Percentiles rank a stretch among this genome's conserved stretches.
Conservation (phyloP, 2,797 vertebrate genomes). For the Aselliscus stoliczkanus region DNA sequence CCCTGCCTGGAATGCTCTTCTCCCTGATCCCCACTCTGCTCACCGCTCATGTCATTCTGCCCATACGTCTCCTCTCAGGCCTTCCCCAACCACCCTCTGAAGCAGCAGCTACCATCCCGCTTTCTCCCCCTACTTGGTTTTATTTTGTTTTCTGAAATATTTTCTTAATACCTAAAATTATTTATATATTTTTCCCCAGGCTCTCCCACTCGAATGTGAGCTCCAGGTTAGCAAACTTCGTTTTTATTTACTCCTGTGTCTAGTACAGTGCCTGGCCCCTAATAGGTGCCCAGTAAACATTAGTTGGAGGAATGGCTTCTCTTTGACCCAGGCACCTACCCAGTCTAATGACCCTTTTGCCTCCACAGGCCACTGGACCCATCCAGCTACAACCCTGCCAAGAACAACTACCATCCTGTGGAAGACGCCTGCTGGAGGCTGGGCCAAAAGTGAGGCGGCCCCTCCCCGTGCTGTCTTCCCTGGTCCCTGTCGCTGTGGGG, state of each 20-base stretch:
- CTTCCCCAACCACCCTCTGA: background rate
- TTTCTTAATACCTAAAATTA: background rate
- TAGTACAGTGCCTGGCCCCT: background rate
- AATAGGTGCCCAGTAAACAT: background rate
- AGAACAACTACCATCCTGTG: conserved; percentile 86
- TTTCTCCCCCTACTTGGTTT: background rate
- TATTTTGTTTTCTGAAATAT: background rate
- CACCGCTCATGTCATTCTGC: background rate
- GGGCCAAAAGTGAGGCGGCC: conserved; percentile 85
- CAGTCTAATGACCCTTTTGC: background rate
- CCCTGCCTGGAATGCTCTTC: background rate
- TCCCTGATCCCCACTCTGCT: background rate
- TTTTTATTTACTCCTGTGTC: background rate
- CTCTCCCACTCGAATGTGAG: background rate
- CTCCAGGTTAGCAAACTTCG: background rate
- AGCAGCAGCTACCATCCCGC: fast-evolving
- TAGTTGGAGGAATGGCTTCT: fast-evolving
- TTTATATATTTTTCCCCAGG: background rate
- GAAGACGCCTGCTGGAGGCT: conserved; percentile 89
- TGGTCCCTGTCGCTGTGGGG: background rate
- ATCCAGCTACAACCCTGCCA: conserved; percentile 85
- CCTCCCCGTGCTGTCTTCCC: fast-evolving
- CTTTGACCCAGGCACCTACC: background rate
- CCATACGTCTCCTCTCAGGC: background rate
- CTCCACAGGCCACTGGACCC: conserved; percentile 66